Conservation (phyloP, 2,113 vertebrate genomes). For the Pygoscelis adeliae region DNA sequence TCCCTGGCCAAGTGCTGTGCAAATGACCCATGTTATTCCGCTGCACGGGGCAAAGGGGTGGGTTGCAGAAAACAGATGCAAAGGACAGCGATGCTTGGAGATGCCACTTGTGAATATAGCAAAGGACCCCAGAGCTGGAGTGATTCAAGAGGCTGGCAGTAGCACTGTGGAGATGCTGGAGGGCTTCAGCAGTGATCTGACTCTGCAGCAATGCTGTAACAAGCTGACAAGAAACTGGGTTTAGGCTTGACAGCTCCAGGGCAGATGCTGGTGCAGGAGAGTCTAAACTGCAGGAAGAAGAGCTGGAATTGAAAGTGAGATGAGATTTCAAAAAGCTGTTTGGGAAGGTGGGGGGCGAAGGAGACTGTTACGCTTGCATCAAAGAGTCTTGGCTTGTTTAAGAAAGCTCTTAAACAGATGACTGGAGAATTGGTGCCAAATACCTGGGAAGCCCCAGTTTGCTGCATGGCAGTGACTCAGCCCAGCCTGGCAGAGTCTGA, state of each 20-base stretch:
- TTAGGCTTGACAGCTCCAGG: slow-evolving; percentile 17
- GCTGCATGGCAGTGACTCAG: slow-evolving; percentile 65
- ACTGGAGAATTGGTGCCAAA: slow-evolving; percentile 31
- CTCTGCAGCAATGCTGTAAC: slow-evolving; percentile 14
- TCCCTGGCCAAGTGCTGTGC: background rate
- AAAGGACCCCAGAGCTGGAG: background rate
- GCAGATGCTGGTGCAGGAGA: slow-evolving; percentile 18
- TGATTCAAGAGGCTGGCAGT: background rate
- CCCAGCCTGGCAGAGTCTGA: slow-evolving; percentile 35
- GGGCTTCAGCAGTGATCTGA: background rate
- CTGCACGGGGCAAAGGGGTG: background rate
- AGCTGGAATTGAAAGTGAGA: background rate
- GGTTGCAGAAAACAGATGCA: background rate
- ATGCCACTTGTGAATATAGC: background rate
- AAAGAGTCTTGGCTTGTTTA: slow-evolving; percentile 10
- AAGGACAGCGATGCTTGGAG: background rate
- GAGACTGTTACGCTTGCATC: background rate
- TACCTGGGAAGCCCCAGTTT: slow-evolving; percentile 65
- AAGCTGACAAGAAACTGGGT: background rate
- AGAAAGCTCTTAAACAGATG: slow-evolving; percentile 47
- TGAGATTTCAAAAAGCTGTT: background rate
- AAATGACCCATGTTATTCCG: background rate
- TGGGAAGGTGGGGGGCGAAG: background rate
- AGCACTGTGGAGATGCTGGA: background rate
- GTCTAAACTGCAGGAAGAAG: background rate